Evolutionary conservation across 1,140 invertebrate species (phyloP), one percentile per base, ranked within the genome.

Genomic region (Penaeus japonicus): DNA sequence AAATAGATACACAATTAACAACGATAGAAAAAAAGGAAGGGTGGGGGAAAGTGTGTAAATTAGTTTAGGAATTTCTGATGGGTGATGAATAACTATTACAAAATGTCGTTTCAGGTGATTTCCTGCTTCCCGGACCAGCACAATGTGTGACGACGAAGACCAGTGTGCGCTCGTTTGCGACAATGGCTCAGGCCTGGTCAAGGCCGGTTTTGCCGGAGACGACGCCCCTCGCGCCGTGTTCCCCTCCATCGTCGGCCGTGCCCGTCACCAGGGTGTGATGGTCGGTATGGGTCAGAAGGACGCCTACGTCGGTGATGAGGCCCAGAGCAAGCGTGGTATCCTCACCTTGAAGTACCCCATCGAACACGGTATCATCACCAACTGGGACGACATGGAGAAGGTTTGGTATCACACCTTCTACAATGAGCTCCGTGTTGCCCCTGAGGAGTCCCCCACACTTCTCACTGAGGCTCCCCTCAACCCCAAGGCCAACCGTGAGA

Each of bases 361-460:
- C 94, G 97, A 98, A 93, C 97, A 98, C 94, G 97, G 97, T 92
- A 97, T 98, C 93, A 96, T 98, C 92, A 98, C 97, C 93, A 98
- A 98, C 95, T 98, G 97, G 97, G 97, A 98, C 92, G 86, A 88
- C 79, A 88, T 88, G 97, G 97, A 98, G 93, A 98, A 98, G 93
- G 97, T 98, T 93, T 98, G 97, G 97, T 97, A 98, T 93, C 96
- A 98, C 94, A 96, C 97, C 89, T 98, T 98, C 94, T 98, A 98
- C 94, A 98, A 98, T 92, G 98, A 99, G 93, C 94, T 99, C 90
- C 96, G 97, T 94, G 97, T 98, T 87, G 97, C 97, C 73, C 98
- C 98, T 17, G 97, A 98, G 92, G 97, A 98, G 92, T 96, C 98
- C 92, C 96, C 97, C 77, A 96, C 98, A 15, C 94, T 99, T 62